phyloP scores from a whole-genome alignment of 37 sponge, comb jelly and placozoan genomes.

The Eunapius fragilis region DNA sequence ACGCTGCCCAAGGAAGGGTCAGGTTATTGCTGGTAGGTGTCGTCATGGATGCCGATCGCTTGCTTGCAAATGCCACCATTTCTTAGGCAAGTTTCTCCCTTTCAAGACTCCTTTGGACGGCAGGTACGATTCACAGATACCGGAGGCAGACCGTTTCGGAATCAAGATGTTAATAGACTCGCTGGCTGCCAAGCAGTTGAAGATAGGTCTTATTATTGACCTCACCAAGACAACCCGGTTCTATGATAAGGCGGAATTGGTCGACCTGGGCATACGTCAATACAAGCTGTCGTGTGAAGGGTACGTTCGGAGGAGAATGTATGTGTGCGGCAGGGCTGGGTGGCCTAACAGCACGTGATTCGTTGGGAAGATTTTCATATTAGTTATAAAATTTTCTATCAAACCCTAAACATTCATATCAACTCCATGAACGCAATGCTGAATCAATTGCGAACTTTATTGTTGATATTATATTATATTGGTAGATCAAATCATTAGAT shows the following conservation, averaged over 20 bases:
- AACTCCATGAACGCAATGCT: too few species aligned
- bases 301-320: too few species aligned
- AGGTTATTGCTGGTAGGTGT: conserved; percentile 76
- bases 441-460: too few species aligned
- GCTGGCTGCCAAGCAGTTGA: conserved; percentile 1
- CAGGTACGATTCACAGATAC: conserved; percentile 63
- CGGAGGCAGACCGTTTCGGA: conserved; percentile 67
- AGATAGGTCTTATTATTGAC: conserved; percentile 91
- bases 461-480: too few species aligned
- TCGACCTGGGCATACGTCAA: conserved; percentile 53
- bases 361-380: too few species aligned
- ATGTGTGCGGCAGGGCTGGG: too few species aligned
- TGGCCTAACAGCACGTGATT: too few species aligned
- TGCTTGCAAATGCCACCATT: background rate
- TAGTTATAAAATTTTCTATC: too few species aligned
- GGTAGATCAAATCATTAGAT: too few species aligned
- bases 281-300: conserved; percentile 94
- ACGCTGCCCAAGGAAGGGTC: conserved; percentile 92
- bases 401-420: too few species aligned
- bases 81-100: conserved; percentile 86
- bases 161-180: conserved; percentile 62
- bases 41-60: background rate
- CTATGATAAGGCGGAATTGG: conserved; percentile 80
- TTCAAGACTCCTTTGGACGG: conserved; percentile 93
- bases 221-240: conserved; percentile 95